Percentiles rank a stretch among this genome's conserved stretches.
These are phyloP conservation scores for Gonioctena quinquepunctata DNA, from an alignment of 1,140 invertebrate species.

Conservation along the genomic window DNA sequence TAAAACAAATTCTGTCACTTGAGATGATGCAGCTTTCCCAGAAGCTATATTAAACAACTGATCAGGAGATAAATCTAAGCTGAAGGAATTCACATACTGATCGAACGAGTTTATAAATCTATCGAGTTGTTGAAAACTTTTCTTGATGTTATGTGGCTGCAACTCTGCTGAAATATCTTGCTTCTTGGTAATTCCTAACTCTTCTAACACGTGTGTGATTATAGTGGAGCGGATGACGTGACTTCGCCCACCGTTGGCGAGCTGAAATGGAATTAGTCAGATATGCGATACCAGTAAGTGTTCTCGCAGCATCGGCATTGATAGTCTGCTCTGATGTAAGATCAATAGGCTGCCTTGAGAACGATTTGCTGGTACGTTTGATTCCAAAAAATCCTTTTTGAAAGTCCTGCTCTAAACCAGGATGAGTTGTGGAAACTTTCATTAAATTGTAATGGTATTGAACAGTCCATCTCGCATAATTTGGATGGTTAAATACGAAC, in stretches of 20 bases:
- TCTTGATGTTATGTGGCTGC: background rate
- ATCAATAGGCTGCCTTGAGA: conserved; percentile 33
- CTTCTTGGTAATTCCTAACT: background rate
- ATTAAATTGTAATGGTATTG: conserved; percentile 22
- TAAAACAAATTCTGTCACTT: no score
- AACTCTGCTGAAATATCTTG: background rate
- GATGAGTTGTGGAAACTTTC: conserved; percentile 36
- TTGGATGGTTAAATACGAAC: conserved; percentile 31
- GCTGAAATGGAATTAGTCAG: conserved; percentile 34
- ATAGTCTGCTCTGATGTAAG: conserved; percentile 44
- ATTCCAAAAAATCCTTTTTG: conserved; percentile 35
- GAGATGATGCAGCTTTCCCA: background rate
- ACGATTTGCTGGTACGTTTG: conserved; percentile 36
- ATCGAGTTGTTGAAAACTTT: background rate
- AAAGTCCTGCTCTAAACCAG: conserved; percentile 31
- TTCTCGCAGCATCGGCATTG: conserved; percentile 41
- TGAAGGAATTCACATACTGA: background rate
- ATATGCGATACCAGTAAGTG: conserved; percentile 31
- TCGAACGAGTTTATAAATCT: background rate
- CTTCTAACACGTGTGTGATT: conserved; percentile 19
- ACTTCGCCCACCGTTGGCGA: conserved; percentile 30
- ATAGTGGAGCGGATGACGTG: conserved; percentile 18
- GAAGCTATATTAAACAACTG: background rate
- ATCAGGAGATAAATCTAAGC: background rate
- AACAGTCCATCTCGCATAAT: conserved; percentile 25